Evolutionary conservation across 64 coral and sea anemone species (phyloP).

Genomic region (Stichodactyla mertensii): DNA sequence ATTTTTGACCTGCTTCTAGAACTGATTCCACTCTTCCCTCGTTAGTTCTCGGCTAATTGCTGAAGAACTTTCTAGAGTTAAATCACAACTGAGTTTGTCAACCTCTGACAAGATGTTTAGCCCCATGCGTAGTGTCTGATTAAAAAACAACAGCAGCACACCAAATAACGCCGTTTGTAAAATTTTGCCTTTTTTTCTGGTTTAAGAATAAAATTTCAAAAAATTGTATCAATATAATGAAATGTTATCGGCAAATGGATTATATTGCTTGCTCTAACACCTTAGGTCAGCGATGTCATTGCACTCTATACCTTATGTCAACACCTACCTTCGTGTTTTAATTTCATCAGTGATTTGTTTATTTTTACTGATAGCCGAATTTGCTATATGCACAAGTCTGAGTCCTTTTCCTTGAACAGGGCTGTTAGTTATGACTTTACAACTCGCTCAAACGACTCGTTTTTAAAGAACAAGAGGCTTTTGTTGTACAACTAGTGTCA

Average conservation of each 20-base stretch:
- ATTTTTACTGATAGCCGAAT: not conserved
- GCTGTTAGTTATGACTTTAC: not conserved
- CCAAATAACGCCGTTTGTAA: not conserved
- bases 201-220: not conserved
- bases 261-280: not conserved
- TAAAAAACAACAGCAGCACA: not conserved
- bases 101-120: not conserved
- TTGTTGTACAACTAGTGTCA: not conserved
- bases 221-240: not conserved
- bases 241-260: not conserved
- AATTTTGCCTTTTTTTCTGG: not conserved
- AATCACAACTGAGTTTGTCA: too few relatives aligned
- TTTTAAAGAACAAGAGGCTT: not conserved
- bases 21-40: too few relatives aligned
- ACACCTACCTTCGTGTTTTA: not conserved
- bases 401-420: not conserved
- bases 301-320: not conserved
- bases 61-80: too few relatives aligned
- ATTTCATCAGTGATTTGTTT: conserved; percentile 1
- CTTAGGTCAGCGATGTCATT: not conserved
- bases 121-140: not conserved
- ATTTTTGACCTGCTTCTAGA: too few relatives aligned
- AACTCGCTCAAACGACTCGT: not conserved
- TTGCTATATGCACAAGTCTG: not conserved
- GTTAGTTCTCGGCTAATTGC: too few relatives aligned